A percentile compares a stretch with the other conserved stretches of the same genome.
These are phyloP conservation scores for Pleuronectes platessa DNA, from an alignment of 2,113 vertebrate species.

Conservation along the genomic window DNA sequence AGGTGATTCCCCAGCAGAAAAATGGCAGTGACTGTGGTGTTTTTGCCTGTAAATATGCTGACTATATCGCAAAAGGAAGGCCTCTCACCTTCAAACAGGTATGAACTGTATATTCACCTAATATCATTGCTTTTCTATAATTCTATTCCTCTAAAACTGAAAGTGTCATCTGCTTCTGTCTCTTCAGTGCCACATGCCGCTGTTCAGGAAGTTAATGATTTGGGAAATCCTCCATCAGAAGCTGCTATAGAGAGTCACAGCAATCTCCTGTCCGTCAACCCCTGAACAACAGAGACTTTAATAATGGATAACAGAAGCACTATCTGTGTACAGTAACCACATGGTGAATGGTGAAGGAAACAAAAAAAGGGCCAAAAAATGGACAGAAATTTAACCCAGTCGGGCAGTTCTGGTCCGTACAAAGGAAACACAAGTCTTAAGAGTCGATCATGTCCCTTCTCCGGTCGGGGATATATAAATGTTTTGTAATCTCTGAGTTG, in stretches of 20 bases:
- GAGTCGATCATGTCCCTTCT: slow-evolving; percentile 33
- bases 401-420: slow-evolving; percentile 19
- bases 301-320: no score
- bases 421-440: slow-evolving; percentile 61
- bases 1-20: slow-evolving; percentile 94
- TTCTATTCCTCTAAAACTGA: background rate
- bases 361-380: slow-evolving; percentile 53
- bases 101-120: background rate
- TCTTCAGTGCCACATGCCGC: slow-evolving; percentile 90
- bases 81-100: slow-evolving; percentile 91
- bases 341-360: background rate
- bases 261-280: background rate
- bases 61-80: slow-evolving; percentile 87
- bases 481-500: slow-evolving; percentile 72
- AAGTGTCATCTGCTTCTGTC: slow-evolving; percentile 16
- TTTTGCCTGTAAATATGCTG: slow-evolving; percentile 94
- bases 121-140: background rate
- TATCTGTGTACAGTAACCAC: background rate
- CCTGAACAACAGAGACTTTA: slow-evolving; percentile 10
- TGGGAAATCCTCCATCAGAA: slow-evolving; percentile 95
- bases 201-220: slow-evolving; percentile 92
- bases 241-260: slow-evolving; percentile 81
- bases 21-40: slow-evolving; percentile 95
- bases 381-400: slow-evolving; percentile 30
- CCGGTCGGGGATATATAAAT: slow-evolving; percentile 25